Percentiles rank a stretch among this genome's conserved stretches.
phyloP scores from a whole-genome alignment of 2,113 vertebrate species.

The Climacteris rufus region DNA sequence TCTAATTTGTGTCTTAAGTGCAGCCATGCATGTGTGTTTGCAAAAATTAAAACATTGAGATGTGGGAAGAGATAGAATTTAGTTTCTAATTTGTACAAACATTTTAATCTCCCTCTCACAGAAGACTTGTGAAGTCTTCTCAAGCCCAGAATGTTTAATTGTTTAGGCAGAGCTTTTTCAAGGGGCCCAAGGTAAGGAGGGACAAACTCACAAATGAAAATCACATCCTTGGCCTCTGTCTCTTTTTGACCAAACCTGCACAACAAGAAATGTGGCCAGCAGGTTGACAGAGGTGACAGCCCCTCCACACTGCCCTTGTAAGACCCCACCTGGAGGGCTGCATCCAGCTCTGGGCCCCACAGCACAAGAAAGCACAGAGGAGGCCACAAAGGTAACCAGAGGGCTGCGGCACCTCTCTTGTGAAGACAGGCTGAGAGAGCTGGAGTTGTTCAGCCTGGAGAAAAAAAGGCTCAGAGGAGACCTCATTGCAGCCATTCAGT shows the following conservation, averaged over 20 bases:
- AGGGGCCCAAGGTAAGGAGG: background rate
- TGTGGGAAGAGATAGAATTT: background rate
- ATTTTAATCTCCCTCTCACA: background rate
- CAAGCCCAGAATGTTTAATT: background rate
- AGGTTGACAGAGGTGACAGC: background rate
- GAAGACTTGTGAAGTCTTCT: background rate
- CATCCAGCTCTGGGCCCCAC: background rate
- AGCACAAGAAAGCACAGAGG: background rate
- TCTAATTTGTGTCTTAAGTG: background rate
- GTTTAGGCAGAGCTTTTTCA: background rate
- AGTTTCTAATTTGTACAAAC: background rate
- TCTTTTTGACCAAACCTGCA: background rate
- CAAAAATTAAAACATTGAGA: slow-evolving; percentile 28
- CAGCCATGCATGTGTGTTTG: slow-evolving; percentile 8
- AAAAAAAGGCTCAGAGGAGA: background rate
- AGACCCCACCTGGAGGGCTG: background rate
- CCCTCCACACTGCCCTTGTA: background rate
- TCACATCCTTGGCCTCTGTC: background rate
- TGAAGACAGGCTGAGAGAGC: background rate
- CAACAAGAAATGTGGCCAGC: background rate
- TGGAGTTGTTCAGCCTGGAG: background rate
- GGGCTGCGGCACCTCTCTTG: background rate
- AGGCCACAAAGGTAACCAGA: background rate
- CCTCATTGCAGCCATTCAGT: background rate
- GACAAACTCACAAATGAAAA: background rate